Conservation (phyloP, 2,888 invertebrate species). For the Silvanus unidentatus region DNA sequence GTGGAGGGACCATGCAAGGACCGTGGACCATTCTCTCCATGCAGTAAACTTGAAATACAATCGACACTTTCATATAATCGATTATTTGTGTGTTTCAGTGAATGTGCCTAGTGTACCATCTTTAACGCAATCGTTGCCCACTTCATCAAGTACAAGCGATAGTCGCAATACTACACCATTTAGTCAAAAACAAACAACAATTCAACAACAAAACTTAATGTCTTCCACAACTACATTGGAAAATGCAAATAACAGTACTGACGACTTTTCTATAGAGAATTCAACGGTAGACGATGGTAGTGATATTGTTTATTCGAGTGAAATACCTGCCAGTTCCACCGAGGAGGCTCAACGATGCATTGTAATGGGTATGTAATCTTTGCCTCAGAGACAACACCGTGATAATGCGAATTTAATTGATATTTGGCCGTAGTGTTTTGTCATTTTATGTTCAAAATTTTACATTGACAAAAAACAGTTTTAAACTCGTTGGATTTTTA, state of each 20-base stretch:
- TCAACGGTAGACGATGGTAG: constrained; percentile 13
- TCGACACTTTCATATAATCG: background rate
- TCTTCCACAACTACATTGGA: constrained; percentile 16
- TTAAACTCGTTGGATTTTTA: no score
- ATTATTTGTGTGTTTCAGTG: constrained; percentile 16
- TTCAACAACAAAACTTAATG: constrained; percentile 15
- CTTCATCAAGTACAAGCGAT: constrained; percentile 15
- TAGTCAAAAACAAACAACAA: constrained; percentile 9
- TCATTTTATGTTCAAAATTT: no score
- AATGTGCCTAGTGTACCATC: constrained; percentile 22
- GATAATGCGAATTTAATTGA: no score
- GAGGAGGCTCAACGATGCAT: constrained; percentile 40
- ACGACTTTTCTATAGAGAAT: constrained; percentile 13
- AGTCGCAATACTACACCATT: constrained; percentile 7
- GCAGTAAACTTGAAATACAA: constrained; percentile 35
- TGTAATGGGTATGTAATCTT: constrained; percentile 48
- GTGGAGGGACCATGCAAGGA: constrained; percentile 45
- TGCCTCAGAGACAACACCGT: no score
- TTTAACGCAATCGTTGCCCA: constrained; percentile 15
- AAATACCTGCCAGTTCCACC: constrained; percentile 25
- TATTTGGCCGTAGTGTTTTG: no score
- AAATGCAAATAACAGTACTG: constrained; percentile 13
- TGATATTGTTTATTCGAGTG: constrained; percentile 12
- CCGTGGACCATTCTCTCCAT: constrained; percentile 44
- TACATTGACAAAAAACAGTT: no score